Evolutionary conservation across 2,797 vertebrate species (phyloP).

Genomic region (Crenuchus spilurus): DNA sequence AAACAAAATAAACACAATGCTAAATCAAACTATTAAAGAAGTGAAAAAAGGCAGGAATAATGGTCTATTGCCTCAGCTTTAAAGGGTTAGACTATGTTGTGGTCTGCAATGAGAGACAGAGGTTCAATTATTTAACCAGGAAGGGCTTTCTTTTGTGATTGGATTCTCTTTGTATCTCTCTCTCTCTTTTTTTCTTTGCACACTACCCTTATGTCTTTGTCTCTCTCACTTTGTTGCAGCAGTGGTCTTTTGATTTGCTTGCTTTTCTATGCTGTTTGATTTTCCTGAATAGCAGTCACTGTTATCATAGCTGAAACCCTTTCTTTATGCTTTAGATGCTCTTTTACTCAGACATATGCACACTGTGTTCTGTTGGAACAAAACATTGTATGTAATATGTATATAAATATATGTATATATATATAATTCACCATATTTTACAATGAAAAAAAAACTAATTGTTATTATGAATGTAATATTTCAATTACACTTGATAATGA

Average conservation of each 20-base stretch:
- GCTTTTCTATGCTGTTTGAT: conserved; percentile 19
- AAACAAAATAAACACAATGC: too few species aligned
- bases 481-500: too few species aligned
- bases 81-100: not conserved
- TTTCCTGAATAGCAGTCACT: conserved; percentile 10
- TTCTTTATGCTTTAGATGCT: not conserved
- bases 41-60: too few species aligned
- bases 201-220: not conserved
- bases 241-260: not conserved
- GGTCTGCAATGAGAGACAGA: not conserved
- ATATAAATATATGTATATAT: too few species aligned
- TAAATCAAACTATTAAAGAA: too few species aligned
- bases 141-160: not conserved
- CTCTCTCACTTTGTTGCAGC: not conserved
- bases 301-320: conserved; percentile 6
- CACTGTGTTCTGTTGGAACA: too few species aligned
- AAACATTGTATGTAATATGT: too few species aligned
- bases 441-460: too few species aligned
- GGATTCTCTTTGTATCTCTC: not conserved
- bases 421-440: too few species aligned
- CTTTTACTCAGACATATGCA: not conserved
- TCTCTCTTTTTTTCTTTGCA: not conserved
- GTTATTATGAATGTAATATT: too few species aligned
- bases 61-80: not conserved
- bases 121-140: not conserved